Evolutionary conservation across 2,888 invertebrate genomes (phyloP).

Genomic region (Hoplodrina blanda): DNA sequence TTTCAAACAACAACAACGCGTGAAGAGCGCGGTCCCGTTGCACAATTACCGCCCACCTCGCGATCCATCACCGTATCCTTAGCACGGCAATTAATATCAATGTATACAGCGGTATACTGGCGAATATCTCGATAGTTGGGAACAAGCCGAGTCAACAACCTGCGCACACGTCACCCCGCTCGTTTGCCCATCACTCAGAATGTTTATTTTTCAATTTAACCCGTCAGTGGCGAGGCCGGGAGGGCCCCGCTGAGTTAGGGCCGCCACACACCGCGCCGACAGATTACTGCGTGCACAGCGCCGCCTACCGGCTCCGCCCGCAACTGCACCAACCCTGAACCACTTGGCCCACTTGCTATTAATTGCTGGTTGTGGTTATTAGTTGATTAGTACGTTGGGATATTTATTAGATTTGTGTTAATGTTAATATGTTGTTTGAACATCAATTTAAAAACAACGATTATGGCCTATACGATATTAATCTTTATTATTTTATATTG

Average conservation of each 20-base stretch:
- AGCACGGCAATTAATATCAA: slow-evolving; percentile 59
- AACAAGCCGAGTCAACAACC: slow-evolving; percentile 79
- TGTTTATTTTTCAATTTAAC: slow-evolving; percentile 90
- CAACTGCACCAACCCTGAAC: slow-evolving; percentile 47
- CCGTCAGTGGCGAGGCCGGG: slow-evolving; percentile 81
- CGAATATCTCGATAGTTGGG: slow-evolving; percentile 60
- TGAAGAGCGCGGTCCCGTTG: slow-evolving; percentile 53
- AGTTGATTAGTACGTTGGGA: slow-evolving; percentile 65
- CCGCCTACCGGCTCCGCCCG: slow-evolving; percentile 64
- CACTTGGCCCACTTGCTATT: slow-evolving; percentile 57
- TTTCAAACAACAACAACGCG: slow-evolving; percentile 34
- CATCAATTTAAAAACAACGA: slow-evolving; percentile 54
- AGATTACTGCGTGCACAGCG: slow-evolving; percentile 76
- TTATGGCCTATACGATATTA: slow-evolving; percentile 51
- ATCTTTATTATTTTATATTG: slow-evolving; percentile 52
- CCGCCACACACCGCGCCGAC: slow-evolving; percentile 89
- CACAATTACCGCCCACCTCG: slow-evolving; percentile 52
- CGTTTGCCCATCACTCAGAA: slow-evolving; percentile 83
- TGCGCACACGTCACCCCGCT: slow-evolving; percentile 72
- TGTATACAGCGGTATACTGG: slow-evolving; percentile 44
- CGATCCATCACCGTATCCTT: slow-evolving; percentile 54
- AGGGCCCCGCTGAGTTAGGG: slow-evolving; percentile 84
- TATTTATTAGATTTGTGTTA: slow-evolving; percentile 67
- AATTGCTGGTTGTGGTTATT: slow-evolving; percentile 67
- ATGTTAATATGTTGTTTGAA: slow-evolving; percentile 57